A percentile compares a stretch with the other conserved stretches of the same genome.
Conservation (phyloP, 2,797 vertebrate genomes). For the Anguilla obscura region DNA sequence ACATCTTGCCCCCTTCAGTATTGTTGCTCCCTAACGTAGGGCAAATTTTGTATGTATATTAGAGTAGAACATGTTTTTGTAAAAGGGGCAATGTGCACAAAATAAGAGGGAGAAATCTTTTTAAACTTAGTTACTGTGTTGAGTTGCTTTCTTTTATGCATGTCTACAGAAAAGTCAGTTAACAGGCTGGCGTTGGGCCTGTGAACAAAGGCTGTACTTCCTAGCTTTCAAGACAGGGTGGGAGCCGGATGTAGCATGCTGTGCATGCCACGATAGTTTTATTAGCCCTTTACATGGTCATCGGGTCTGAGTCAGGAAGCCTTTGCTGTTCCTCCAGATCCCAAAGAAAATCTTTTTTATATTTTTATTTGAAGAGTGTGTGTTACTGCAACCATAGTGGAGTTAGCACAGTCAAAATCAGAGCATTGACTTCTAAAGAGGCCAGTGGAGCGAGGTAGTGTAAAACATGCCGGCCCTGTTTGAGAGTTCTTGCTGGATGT, state of each 20-base stretch:
- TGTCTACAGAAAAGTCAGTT: neutral
- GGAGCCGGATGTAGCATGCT: neutral
- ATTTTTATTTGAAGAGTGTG: too few relatives aligned
- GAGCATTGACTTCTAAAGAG: neutral
- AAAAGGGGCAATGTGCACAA: neutral
- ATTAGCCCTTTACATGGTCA: neutral
- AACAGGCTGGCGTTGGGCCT: neutral
- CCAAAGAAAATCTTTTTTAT: neutral
- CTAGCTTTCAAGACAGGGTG: neutral
- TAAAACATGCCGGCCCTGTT: neutral
- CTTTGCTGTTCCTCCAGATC: neutral
- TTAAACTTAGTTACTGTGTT: neutral
- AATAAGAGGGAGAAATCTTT: neutral
- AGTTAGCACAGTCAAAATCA: neutral
- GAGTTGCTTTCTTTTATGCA: neutral
- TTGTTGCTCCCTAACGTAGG: neutral
- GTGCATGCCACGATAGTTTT: neutral
- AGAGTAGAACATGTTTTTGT: neutral
- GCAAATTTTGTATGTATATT: neutral
- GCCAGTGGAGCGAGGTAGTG: neutral
- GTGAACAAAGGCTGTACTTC: neutral
- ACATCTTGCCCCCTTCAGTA: neutral
- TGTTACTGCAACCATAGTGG: neutral
- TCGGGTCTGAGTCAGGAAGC: constrained; percentile 9
- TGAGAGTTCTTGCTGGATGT: neutral